Percentiles rank a stretch among this genome's conserved stretches.
These are phyloP conservation scores for Onychostruthus taczanowskii DNA, from an alignment of 2,113 vertebrate genomes.

Conservation along the genomic window DNA sequence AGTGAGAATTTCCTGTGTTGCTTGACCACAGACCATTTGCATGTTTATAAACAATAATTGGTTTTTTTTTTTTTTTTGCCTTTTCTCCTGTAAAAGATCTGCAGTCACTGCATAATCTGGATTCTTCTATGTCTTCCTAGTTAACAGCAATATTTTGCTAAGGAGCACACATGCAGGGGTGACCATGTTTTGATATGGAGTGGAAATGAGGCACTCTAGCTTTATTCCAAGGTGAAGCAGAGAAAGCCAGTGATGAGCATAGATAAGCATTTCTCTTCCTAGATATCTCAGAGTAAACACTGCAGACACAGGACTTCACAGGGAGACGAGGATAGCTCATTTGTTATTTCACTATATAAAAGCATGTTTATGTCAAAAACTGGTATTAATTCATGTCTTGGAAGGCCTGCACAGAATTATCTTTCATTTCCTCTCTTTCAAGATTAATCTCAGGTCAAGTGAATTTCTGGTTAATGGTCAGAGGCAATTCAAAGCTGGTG, in stretches of 20 bases:
- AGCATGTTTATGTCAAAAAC: constrained; percentile 20
- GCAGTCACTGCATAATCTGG: not conserved
- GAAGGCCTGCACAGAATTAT: constrained; percentile 20
- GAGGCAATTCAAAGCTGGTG: not conserved
- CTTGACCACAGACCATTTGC: not conserved
- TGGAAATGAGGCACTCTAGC: not conserved
- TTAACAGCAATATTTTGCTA: not conserved
- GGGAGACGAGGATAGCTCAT: not conserved
- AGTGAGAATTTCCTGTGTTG: not conserved
- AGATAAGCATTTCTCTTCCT: not conserved
- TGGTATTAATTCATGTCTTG: constrained; percentile 28
- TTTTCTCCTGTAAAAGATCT: not conserved
- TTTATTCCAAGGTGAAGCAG: constrained; percentile 10
- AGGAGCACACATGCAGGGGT: accelerated
- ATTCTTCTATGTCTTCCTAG: not conserved
- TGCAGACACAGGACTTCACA: not conserved
- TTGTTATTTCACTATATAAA: not conserved
- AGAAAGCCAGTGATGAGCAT: not conserved
- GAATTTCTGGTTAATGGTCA: constrained; percentile 36
- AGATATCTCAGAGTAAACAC: not conserved
- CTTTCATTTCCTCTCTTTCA: constrained; percentile 36
- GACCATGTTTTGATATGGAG: not conserved
- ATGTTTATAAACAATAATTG: not conserved
- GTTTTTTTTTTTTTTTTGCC: not conserved
- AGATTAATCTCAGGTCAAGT: constrained; percentile 45